A percentile compares a stretch with the other conserved stretches of the same genome.
Conservation (phyloP, 2,113 vertebrate species). For the Erinaceus europaeus region DNA sequence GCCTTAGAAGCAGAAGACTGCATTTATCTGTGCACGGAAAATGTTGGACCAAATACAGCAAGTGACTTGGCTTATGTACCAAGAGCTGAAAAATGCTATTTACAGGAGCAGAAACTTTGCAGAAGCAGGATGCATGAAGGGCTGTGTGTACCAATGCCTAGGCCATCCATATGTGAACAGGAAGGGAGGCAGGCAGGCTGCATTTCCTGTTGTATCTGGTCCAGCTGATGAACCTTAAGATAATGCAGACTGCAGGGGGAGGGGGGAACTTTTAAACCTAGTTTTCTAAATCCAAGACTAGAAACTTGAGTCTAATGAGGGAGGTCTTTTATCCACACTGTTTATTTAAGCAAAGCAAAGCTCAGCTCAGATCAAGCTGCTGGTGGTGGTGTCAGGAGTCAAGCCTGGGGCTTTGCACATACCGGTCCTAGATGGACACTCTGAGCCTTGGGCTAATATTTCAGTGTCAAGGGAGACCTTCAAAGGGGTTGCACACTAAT, state of each 20-base stretch:
- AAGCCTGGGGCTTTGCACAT: too few species aligned
- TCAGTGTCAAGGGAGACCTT: too few species aligned
- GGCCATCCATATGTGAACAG: background rate
- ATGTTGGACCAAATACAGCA: background rate
- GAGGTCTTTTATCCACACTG: too few species aligned
- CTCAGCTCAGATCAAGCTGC: too few species aligned
- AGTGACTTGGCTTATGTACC: background rate
- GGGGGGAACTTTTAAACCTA: background rate
- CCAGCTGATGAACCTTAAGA: background rate
- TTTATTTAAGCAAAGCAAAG: too few species aligned
- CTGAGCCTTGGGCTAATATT: too few species aligned
- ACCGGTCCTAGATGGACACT: too few species aligned
- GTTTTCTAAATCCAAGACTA: background rate
- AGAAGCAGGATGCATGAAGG: background rate
- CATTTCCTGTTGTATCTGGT: background rate
- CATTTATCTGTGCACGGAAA: background rate
- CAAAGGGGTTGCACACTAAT: too few species aligned
- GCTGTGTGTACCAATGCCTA: background rate
- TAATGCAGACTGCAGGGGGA: accelerated
- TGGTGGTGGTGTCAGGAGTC: too few species aligned
- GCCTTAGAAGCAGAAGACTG: background rate
- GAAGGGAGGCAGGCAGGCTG: too few species aligned
- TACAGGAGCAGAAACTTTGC: background rate
- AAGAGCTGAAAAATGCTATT: background rate
- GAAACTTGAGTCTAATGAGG: background rate